Conservation (phyloP, 2,113 vertebrate genomes). For the Chrysochloris asiatica region DNA sequence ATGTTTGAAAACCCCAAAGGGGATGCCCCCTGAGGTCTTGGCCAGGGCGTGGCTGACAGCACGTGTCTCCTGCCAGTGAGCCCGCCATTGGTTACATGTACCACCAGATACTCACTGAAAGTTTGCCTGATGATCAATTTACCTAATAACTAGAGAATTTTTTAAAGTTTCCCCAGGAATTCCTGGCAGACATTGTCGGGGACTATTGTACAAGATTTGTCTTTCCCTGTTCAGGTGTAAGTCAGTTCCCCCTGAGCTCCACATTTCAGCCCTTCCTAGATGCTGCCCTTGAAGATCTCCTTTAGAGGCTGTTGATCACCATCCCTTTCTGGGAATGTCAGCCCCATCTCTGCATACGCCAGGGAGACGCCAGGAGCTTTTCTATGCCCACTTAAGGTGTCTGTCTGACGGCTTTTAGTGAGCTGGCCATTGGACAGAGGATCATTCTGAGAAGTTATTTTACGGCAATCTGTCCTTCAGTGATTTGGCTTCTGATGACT, state of each 20-base stretch:
- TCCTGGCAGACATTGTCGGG: not conserved
- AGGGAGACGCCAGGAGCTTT: not conserved
- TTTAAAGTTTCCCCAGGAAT: not conserved
- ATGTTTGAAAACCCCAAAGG: not conserved
- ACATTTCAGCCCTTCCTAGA: not conserved
- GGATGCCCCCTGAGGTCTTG: not conserved
- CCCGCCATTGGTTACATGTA: not conserved
- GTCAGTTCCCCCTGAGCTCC: not conserved
- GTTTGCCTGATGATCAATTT: not conserved
- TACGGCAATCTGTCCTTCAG: not conserved
- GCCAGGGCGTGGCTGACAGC: too few relatives aligned
- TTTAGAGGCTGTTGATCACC: not conserved
- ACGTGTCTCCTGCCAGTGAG: not conserved
- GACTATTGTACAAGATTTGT: not conserved
- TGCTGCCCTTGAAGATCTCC: not conserved
- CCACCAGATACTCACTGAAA: not conserved
- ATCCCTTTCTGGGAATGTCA: not conserved
- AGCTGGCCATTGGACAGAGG: not conserved
- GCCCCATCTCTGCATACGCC: not conserved
- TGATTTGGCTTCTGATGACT: conserved; percentile 40
- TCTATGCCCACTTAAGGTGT: not conserved
- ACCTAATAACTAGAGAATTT: not conserved
- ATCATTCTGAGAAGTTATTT: conserved; percentile 41
- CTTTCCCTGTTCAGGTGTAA: not conserved
- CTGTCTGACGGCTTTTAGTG: conserved; percentile 26